phyloP scores from a whole-genome alignment of 2,888 invertebrate genomes.

The Bombyx huttoni region DNA sequence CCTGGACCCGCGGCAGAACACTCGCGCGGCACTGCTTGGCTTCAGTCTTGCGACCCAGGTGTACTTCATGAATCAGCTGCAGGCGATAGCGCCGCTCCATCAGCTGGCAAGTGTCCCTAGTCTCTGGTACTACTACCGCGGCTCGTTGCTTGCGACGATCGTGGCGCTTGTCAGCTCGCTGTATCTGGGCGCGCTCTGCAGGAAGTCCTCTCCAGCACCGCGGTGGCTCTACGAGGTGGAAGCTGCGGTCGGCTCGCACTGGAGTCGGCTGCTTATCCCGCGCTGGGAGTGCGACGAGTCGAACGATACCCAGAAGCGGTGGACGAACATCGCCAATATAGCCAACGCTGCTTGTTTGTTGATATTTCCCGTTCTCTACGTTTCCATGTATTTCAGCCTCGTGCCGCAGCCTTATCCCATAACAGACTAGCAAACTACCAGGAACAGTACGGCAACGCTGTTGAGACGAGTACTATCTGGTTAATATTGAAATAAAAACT shows the following conservation, averaged over 20 bases:
- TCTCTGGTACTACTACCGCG: conserved; percentile 24
- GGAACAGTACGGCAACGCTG: too few relatives aligned
- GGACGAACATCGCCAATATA: conserved; percentile 24
- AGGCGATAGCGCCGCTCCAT: conserved; percentile 18
- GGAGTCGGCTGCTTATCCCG: conserved; percentile 17
- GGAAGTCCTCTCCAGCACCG: conserved; percentile 5
- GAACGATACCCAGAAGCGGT: conserved; percentile 10
- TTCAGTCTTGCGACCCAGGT: conserved; percentile 29
- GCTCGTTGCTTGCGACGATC: conserved; percentile 21
- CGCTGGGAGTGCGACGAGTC: conserved; percentile 14
- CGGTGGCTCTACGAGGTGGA: conserved; percentile 17
- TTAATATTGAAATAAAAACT: too few relatives aligned
- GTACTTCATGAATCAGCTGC: conserved; percentile 16
- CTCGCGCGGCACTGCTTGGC: conserved; percentile 18
- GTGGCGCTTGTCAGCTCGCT: conserved; percentile 18
- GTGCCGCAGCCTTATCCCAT: conserved; percentile 25
- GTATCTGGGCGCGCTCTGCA: conserved; percentile 8
- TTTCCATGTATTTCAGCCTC: conserved; percentile 16
- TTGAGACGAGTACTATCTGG: too few relatives aligned
- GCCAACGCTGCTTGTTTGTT: conserved; percentile 17
- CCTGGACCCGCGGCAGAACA: conserved; percentile 17
- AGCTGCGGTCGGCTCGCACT: conserved; percentile 12
- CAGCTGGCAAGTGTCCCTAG: conserved; percentile 17
- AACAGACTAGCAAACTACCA: conserved; percentile 4
- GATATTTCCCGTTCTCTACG: conserved; percentile 15